Conservation (phyloP, 2,113 vertebrate species). For the Erythrocercus mccallii region DNA sequence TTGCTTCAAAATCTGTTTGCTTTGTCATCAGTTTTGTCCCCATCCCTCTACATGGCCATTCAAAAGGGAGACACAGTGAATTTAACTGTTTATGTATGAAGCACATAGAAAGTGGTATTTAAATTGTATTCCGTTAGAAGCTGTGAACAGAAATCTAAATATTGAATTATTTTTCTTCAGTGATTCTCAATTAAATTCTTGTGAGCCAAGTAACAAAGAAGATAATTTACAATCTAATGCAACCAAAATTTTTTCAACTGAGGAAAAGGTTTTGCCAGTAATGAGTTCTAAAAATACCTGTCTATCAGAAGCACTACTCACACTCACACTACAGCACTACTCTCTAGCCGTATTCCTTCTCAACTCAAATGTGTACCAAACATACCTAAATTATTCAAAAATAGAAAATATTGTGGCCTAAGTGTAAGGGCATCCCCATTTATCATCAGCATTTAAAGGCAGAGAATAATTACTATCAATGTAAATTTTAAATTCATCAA, state of each 20-base stretch:
- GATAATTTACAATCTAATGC: neutral
- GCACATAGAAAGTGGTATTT: neutral
- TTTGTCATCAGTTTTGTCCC: neutral
- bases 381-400: neutral
- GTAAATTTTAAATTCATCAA: neutral
- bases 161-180: neutral
- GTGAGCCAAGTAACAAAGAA: neutral
- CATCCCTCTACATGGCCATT: neutral
- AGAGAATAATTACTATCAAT: neutral
- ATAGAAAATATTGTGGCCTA: neutral
- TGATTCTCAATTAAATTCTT: neutral
- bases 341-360: neutral
- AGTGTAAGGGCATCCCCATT: neutral
- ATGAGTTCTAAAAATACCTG: neutral
- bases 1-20: neutral
- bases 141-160: neutral
- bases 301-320: neutral
- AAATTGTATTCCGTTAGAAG: neutral
- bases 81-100: neutral
- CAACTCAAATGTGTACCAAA: neutral
- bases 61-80: neutral
- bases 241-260: neutral
- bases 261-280: neutral
- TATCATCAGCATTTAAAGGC: neutral
- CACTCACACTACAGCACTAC: too few relatives aligned